Conservation (phyloP, 1,140 invertebrate genomes). For the Tetramorium simillimum region DNA sequence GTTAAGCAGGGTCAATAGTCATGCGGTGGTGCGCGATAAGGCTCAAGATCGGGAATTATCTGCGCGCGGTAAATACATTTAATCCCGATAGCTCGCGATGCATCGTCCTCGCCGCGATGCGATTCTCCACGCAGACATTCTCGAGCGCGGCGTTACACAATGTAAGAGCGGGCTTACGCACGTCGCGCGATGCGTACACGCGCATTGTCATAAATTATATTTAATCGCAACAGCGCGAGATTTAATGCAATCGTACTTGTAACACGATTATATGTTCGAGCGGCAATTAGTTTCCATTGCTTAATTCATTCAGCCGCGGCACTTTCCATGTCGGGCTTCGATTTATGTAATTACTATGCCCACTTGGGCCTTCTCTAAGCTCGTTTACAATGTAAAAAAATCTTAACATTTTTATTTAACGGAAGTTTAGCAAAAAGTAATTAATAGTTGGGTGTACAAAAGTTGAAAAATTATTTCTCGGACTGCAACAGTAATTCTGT, state of each 20-base stretch:
- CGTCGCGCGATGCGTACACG: background rate
- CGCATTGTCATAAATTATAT: constrained; percentile 47
- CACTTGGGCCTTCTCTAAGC: background rate
- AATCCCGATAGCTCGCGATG: constrained; percentile 51
- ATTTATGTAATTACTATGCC: background rate
- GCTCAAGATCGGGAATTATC: constrained; percentile 63
- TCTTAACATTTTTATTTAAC: background rate
- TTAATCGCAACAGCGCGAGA: constrained; percentile 16
- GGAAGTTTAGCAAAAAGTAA: background rate
- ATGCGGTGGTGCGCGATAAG: constrained; percentile 47
- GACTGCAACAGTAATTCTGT: too few species aligned
- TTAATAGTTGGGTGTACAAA: background rate
- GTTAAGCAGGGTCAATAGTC: constrained; percentile 67
- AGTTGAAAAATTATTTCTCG: background rate
- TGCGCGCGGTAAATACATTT: constrained; percentile 56
- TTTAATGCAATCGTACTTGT: constrained; percentile 34
- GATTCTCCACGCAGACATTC: background rate
- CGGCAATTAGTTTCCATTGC: constrained; percentile 3
- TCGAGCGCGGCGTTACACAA: constrained; percentile 25
- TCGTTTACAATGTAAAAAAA: background rate
- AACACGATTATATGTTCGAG: background rate
- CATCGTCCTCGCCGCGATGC: constrained; percentile 37
- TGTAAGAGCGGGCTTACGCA: constrained; percentile 36
- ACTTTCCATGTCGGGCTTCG: background rate
- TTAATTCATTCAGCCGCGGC: background rate